Evolutionary conservation across 2,113 vertebrate species (phyloP).

Genomic region (Erinaceus europaeus): DNA sequence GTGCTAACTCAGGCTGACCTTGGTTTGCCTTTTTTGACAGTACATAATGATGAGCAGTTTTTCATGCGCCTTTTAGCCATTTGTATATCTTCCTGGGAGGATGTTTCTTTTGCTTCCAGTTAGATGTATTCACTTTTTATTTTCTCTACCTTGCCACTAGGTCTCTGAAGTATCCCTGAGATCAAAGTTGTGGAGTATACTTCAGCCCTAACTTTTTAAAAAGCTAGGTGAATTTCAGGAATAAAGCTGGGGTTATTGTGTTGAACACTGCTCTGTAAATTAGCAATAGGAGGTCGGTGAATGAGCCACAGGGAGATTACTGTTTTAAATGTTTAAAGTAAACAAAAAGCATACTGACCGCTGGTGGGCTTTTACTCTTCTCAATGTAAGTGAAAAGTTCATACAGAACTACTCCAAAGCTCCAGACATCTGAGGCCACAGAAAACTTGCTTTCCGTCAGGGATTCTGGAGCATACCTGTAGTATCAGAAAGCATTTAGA

Average conservation of each 20-base stretch:
- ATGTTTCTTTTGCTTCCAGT: neutral
- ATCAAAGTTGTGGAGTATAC: neutral
- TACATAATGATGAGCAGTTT: neutral
- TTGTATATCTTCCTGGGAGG: neutral
- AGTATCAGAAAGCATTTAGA: conserved; percentile 42
- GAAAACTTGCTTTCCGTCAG: conserved; percentile 98
- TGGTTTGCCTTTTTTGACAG: neutral
- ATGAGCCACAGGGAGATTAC: neutral
- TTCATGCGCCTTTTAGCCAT: neutral
- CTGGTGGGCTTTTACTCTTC: conserved; percentile 95
- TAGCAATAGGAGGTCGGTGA: conserved; percentile 3
- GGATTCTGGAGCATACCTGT: conserved; percentile 98
- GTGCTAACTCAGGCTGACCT: neutral
- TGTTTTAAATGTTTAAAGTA: neutral
- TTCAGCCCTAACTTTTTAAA: neutral
- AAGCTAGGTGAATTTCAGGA: conserved; percentile 6
- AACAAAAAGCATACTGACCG: conserved; percentile 81
- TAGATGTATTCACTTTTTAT: neutral
- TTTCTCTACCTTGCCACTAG: neutral
- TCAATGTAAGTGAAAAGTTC: conserved; percentile 97
- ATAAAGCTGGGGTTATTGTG: neutral
- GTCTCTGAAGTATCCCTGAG: neutral
- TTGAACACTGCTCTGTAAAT: neutral
- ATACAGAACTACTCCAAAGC: conserved; percentile 96
- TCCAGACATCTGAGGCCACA: conserved; percentile 97